A percentile compares a stretch with the other conserved stretches of the same genome.
These are phyloP conservation scores for Palythoa caribaeorum DNA, from an alignment of 92 coral and sea anemone species.

Conservation along the genomic window DNA sequence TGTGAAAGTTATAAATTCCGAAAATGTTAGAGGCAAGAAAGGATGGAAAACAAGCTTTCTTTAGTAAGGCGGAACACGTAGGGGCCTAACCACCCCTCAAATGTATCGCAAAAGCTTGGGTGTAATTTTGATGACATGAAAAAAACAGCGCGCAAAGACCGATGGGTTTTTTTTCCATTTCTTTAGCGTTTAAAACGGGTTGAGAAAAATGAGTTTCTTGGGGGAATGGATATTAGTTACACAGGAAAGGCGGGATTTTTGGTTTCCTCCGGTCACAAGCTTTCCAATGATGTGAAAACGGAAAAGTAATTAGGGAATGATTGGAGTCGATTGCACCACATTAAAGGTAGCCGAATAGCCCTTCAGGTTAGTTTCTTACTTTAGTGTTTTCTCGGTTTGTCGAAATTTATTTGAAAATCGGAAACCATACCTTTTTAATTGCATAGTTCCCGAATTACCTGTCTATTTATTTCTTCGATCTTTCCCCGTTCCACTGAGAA, in stretches of 20 bases:
- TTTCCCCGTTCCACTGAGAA: constrained; percentile 18
- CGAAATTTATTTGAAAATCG: constrained; percentile 43
- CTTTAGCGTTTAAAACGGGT: neutral
- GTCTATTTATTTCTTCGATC: constrained; percentile 36
- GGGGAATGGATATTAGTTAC: neutral
- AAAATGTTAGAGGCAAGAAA: no score
- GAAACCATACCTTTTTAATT: constrained; percentile 50
- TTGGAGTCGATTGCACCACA: constrained; percentile 4
- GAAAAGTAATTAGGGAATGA: neutral
- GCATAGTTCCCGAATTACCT: constrained; percentile 30
- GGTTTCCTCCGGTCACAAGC: constrained; percentile 2
- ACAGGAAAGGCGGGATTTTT: neutral
- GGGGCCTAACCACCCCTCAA: constrained; percentile 29
- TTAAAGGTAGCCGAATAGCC: neutral
- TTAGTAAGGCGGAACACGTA: no score
- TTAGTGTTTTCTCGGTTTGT: constrained; percentile 36
- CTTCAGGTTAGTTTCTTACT: constrained; percentile 19
- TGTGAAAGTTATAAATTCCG: no score
- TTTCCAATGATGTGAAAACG: neutral
- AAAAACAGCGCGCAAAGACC: constrained; percentile 20
- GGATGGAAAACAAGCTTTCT: no score
- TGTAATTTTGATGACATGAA: neutral
- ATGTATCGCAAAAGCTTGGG: constrained; percentile 16
- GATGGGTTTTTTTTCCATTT: neutral
- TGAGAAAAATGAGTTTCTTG: neutral